Conservation (phyloP, 1,140 invertebrate genomes). For the Carposina sasakii region DNA sequence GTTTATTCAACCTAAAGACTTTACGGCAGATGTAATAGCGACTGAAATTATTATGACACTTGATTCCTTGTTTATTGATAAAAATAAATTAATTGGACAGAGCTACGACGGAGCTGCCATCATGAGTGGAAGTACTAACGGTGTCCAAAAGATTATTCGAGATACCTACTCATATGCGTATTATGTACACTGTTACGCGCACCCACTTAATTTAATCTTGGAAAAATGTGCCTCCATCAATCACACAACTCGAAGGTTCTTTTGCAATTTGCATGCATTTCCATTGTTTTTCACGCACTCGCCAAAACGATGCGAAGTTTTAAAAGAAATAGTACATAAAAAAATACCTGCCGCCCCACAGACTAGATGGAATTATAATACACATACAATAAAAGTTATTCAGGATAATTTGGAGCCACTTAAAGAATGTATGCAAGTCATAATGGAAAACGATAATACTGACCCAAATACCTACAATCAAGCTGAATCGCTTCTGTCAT, state of each 20-base stretch:
- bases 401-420: conserved; percentile 13
- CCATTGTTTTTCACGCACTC: conserved; percentile 10
- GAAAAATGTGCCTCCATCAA: conserved; percentile 31
- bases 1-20: no score
- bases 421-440: conserved; percentile 14
- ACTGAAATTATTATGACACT: conserved; percentile 24
- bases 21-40: conserved; percentile 5
- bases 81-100: conserved; percentile 43
- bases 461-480: conserved; percentile 13
- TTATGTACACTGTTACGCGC: conserved; percentile 49
- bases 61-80: conserved; percentile 25
- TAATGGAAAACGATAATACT: conserved; percentile 11
- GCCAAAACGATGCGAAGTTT: conserved; percentile 9
- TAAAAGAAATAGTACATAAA: conserved; percentile 12
- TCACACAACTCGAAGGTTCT: conserved; percentile 33
- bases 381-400: conserved; percentile 11
- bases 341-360: conserved; percentile 12
- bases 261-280: conserved; percentile 18
- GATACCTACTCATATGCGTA: conserved; percentile 34
- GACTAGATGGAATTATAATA: conserved; percentile 19
- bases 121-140: conserved; percentile 34
- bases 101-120: conserved; percentile 41
- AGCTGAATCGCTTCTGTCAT: conserved; percentile 12
- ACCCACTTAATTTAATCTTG: conserved; percentile 46
- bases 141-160: conserved; percentile 34